phyloP scores from a whole-genome alignment of 2,113 vertebrate species.

The Mola mola region DNA sequence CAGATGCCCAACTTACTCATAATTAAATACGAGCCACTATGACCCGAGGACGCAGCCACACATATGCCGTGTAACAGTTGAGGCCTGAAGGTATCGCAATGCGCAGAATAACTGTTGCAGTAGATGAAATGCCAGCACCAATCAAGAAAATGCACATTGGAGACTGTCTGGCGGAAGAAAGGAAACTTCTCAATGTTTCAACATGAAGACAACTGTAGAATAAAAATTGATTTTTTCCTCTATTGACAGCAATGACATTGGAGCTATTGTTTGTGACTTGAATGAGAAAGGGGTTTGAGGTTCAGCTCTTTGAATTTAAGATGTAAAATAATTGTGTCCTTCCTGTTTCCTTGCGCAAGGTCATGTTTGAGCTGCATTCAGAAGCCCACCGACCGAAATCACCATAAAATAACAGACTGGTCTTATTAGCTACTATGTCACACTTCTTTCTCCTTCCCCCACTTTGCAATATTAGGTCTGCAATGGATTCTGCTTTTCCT shows the following conservation, averaged over 20 bases:
- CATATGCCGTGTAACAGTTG: neutral
- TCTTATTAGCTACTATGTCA: constrained; percentile 7
- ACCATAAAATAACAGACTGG: neutral
- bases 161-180: no score
- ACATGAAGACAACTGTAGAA: no score
- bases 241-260: neutral
- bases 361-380: neutral
- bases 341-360: neutral
- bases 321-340: neutral
- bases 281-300: neutral
- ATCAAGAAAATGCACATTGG: no score
- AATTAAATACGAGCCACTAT: neutral
- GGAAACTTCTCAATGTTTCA: no score
- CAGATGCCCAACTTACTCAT: constrained; percentile 20
- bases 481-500: neutral
- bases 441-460: constrained; percentile 1
- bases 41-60: constrained; percentile 8
- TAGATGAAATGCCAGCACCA: no score
- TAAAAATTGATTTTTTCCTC: neutral
- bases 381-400: neutral
- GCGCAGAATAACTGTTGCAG: neutral
- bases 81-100: neutral
- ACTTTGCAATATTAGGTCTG: constrained; percentile 1
- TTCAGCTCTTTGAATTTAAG: neutral
- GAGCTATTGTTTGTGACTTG: no score